These are phyloP conservation scores for Centropristis striata DNA, from an alignment of 2,113 vertebrate genomes.

Conservation along the genomic window DNA sequence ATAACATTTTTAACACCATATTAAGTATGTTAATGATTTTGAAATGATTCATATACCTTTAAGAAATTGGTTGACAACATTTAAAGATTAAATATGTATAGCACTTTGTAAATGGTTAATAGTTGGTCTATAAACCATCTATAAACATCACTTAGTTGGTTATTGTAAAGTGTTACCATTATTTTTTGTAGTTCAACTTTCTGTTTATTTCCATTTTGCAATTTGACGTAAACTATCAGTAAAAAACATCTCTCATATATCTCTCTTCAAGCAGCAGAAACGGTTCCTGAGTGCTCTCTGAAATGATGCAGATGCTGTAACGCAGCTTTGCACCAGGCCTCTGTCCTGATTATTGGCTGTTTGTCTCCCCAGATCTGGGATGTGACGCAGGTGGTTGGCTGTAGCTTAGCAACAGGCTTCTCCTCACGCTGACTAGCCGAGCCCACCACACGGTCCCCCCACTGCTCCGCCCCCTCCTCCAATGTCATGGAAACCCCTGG, in stretches of 20 bases:
- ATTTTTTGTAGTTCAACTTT: constrained; percentile 1
- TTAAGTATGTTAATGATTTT: too few species aligned
- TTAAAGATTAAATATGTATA: too few species aligned
- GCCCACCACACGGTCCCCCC: constrained; percentile 19
- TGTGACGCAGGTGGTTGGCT: constrained; percentile 96
- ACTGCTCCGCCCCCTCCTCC: constrained; percentile 47
- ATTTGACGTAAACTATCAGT: neutral
- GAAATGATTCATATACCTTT: too few species aligned
- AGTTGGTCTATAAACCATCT: too few species aligned
- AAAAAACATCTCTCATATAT: too few species aligned
- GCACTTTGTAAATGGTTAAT: too few species aligned
- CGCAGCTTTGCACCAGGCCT: constrained; percentile 1
- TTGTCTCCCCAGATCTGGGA: constrained; percentile 93
- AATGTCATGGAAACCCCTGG: constrained; percentile 77
- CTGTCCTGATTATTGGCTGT: constrained; percentile 20
- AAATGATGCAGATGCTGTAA: neutral
- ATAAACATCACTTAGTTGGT: too few species aligned
- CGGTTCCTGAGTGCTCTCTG: neutral
- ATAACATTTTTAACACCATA: too few species aligned
- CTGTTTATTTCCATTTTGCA: neutral
- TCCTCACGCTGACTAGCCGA: constrained; percentile 88
- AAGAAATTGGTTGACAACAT: too few species aligned
- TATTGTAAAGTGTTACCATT: too few species aligned
- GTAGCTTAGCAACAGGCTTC: constrained; percentile 94
- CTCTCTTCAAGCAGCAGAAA: too few species aligned